Percentiles rank a stretch among this genome's conserved stretches.
Evolutionary conservation across 2,113 vertebrate genomes (phyloP).

Genomic region (Chloebia gouldiae): DNA sequence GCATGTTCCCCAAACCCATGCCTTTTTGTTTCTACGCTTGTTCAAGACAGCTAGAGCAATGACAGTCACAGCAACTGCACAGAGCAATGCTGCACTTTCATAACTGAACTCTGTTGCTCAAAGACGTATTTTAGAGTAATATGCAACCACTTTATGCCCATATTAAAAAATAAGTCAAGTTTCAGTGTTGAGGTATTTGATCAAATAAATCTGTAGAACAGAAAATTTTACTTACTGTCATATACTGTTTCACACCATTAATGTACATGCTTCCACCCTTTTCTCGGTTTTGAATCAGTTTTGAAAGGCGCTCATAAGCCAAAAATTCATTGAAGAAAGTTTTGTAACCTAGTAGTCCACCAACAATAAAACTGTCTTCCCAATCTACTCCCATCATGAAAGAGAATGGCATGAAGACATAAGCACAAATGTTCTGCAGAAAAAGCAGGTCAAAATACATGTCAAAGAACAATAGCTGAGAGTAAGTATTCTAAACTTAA

Average conservation of each 20-base stretch:
- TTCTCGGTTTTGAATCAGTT: constrained; percentile 76
- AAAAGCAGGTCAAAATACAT: background rate
- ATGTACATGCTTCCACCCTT: constrained; percentile 76
- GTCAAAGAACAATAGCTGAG: background rate
- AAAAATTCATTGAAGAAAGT: constrained; percentile 92
- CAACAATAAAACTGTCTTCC: constrained; percentile 88
- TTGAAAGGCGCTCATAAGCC: constrained; percentile 81
- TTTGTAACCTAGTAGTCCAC: constrained; percentile 85
- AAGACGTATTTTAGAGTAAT: background rate
- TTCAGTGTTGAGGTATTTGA: background rate
- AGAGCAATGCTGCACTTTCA: background rate
- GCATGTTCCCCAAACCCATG: background rate
- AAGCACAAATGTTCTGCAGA: constrained; percentile 84
- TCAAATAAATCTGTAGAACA: background rate
- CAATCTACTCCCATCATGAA: constrained; percentile 92
- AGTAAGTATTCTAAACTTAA: background rate
- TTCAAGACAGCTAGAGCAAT: background rate
- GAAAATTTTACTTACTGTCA: constrained; percentile 73
- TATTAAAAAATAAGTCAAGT: background rate
- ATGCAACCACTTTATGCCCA: background rate
- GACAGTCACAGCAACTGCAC: background rate
- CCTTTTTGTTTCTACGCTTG: background rate
- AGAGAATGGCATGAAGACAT: constrained; percentile 87
- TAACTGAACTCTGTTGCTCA: background rate
- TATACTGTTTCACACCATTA: constrained; percentile 81